Conservation (phyloP, 2,888 invertebrate species). For the Hemistola chrysoprasaria region DNA sequence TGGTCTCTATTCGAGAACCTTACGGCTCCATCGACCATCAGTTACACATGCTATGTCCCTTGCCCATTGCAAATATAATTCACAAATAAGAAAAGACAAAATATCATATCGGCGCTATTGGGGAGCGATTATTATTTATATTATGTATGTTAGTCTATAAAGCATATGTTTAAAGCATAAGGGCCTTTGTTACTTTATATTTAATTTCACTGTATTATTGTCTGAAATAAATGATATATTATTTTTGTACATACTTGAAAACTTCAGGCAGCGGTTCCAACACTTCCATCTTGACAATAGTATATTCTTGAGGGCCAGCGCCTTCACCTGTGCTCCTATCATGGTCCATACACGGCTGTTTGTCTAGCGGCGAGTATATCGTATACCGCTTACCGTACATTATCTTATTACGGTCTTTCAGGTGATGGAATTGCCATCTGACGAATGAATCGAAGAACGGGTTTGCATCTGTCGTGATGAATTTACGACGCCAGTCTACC, state of each 20-base stretch:
- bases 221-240: neutral
- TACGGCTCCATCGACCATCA: no score
- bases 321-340: conserved; percentile 98
- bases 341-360: conserved; percentile 99
- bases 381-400: conserved; percentile 98
- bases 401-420: conserved; percentile 93
- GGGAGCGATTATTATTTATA: no score
- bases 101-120: no score
- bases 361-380: conserved; percentile 97
- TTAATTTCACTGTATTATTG: no score
- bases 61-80: no score
- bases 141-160: no score
- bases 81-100: no score
- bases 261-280: conserved; percentile 87
- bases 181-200: no score
- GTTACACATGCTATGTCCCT: no score
- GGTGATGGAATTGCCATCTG: conserved; percentile 95
- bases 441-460: conserved; percentile 99
- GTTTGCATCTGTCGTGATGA: conserved; percentile 99
- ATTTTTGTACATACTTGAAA: conserved; percentile 81
- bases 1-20: no score
- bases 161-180: no score
- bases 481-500: conserved; percentile 99
- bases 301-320: conserved; percentile 99
- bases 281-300: conserved; percentile 95